phyloP scores from a whole-genome alignment of 2,797 vertebrate species.

The Stomatorhinus walkeri region DNA sequence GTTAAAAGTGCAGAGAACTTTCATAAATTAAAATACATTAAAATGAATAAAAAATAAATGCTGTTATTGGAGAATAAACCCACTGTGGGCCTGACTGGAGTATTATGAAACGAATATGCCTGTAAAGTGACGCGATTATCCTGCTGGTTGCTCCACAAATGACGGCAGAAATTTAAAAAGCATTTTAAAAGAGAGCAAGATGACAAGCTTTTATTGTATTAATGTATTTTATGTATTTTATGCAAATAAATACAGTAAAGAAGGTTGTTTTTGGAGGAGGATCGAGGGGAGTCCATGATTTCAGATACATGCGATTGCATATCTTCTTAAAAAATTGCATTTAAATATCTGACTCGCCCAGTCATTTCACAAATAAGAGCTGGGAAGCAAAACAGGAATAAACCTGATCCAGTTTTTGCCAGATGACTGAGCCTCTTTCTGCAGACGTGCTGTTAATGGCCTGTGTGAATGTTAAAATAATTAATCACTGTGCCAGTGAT shows the following conservation, averaged over 20 bases:
- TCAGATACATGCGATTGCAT: neutral
- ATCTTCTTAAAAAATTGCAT: neutral
- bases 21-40: neutral
- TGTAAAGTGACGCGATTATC: neutral
- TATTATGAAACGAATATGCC: neutral
- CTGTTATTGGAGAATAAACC: neutral
- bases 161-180: neutral
- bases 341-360: neutral
- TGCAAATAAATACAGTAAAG: neutral
- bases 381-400: neutral
- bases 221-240: neutral
- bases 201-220: neutral
- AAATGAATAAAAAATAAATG: neutral
- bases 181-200: neutral
- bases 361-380: neutral
- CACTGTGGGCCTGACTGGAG: neutral
- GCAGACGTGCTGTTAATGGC: neutral
- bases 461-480: neutral
- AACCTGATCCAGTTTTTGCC: neutral
- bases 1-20: conserved; percentile 1
- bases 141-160: neutral
- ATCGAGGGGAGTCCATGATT: neutral
- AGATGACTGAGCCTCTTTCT: neutral
- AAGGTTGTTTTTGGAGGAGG: neutral
- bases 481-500: neutral